These are phyloP conservation scores for Melanerpes aurifrons DNA, from an alignment of 2,113 vertebrate genomes.

Conservation along the genomic window DNA sequence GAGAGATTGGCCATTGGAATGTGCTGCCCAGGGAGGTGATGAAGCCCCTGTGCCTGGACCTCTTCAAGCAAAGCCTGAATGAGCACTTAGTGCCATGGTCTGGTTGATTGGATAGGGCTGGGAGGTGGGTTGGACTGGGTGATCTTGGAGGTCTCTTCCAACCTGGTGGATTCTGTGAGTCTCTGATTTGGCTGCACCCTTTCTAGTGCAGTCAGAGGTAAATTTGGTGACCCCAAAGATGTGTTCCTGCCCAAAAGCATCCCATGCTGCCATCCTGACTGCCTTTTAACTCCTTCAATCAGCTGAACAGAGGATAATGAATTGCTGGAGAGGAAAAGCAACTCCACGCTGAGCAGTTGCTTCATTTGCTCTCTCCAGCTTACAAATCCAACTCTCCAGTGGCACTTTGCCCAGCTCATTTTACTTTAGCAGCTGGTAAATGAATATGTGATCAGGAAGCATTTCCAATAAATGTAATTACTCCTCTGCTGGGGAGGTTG, in stretches of 20 bases:
- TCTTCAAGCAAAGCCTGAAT: too few species aligned
- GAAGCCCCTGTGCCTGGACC: too few species aligned
- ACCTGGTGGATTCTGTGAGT: too few species aligned
- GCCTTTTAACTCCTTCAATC: slow-evolving; percentile 39
- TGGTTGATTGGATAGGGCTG: too few species aligned
- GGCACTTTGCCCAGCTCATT: slow-evolving; percentile 63
- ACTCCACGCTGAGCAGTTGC: slow-evolving; percentile 18
- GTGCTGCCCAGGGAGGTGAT: too few species aligned
- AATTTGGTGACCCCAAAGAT: background rate
- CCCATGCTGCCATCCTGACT: background rate
- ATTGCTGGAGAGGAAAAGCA: slow-evolving; percentile 24
- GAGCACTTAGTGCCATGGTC: too few species aligned
- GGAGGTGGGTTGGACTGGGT: too few species aligned
- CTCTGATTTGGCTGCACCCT: background rate
- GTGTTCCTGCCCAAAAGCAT: background rate
- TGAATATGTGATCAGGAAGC: slow-evolving; percentile 53
- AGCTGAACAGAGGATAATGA: slow-evolving; percentile 37
- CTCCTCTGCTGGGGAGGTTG: background rate
- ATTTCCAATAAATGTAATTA: slow-evolving; percentile 60
- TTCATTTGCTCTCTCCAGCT: slow-evolving; percentile 29
- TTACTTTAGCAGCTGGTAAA: slow-evolving; percentile 66
- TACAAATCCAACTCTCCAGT: slow-evolving; percentile 17
- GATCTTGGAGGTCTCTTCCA: too few species aligned
- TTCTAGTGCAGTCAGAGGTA: background rate
- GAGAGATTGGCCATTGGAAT: too few species aligned